Conservation (phyloP, 2,888 invertebrate genomes). For the Loripinus fragilis region DNA sequence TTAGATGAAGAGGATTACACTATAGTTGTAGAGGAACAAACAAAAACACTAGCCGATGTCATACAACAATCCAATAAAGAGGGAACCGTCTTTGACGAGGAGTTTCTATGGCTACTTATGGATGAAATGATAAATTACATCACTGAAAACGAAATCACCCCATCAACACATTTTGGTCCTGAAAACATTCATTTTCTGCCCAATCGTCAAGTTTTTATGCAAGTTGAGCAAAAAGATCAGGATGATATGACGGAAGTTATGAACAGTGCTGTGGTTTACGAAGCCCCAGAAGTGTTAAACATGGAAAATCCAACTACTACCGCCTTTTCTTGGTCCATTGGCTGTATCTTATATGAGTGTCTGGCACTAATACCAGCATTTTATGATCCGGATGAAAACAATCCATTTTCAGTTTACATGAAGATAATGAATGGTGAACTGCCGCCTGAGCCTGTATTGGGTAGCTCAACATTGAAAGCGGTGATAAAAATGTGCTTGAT, state of each 20-base stretch:
- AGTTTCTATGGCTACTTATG: constrained; percentile 59
- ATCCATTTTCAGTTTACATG: constrained; percentile 64
- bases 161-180: constrained; percentile 41
- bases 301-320: constrained; percentile 51
- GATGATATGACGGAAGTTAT: constrained; percentile 25
- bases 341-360: constrained; percentile 71
- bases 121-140: constrained; percentile 38
- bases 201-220: constrained; percentile 46
- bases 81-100: constrained; percentile 43
- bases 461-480: constrained; percentile 40
- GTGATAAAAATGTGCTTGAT: constrained; percentile 56
- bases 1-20: constrained; percentile 60
- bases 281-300: constrained; percentile 67
- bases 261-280: constrained; percentile 57
- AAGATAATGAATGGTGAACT: constrained; percentile 59
- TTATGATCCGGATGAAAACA: constrained; percentile 58
- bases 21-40: constrained; percentile 51
- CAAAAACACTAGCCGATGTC: constrained; percentile 55
- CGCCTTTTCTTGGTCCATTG: constrained; percentile 68
- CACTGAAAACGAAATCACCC: constrained; percentile 24
- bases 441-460: constrained; percentile 45
- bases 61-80: constrained; percentile 45
- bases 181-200: constrained; percentile 40
- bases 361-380: constrained; percentile 69
- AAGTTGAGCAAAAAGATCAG: constrained; percentile 17